Conservation (phyloP, 2,888 invertebrate genomes). For the Stegophylla sp. region DNA sequence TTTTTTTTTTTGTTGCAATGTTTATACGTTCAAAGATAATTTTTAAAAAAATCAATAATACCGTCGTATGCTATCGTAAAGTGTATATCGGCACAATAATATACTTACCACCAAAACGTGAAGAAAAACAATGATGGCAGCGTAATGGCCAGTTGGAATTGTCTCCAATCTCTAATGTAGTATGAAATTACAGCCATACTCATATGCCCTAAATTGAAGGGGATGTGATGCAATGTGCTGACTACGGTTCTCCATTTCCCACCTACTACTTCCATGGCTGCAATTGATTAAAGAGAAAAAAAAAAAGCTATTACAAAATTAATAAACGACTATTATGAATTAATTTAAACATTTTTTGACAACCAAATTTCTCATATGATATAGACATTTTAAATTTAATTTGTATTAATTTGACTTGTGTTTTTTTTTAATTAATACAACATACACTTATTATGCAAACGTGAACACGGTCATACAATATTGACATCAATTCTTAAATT, state of each 20-base stretch:
- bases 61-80: background rate
- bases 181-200: slow-evolving; percentile 72
- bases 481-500: background rate
- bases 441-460: too few relatives aligned
- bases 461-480: too few relatives aligned
- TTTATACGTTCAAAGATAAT: too few relatives aligned
- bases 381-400: too few relatives aligned
- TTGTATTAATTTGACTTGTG: too few relatives aligned
- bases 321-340: background rate
- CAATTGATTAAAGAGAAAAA: slow-evolving; percentile 30
- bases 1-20: too few relatives aligned
- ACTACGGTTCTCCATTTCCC: slow-evolving; percentile 69
- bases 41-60: too few relatives aligned
- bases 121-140: slow-evolving; percentile 70
- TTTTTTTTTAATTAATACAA: too few relatives aligned
- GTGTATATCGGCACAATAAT: too few relatives aligned
- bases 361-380: too few relatives aligned
- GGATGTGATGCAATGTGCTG: slow-evolving; percentile 74
- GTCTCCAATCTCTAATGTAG: slow-evolving; percentile 73
- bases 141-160: slow-evolving; percentile 74
- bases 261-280: slow-evolving; percentile 71
- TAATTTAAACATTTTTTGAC: too few relatives aligned
- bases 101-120: slow-evolving; percentile 64
- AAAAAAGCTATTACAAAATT: too few relatives aligned
- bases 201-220: slow-evolving; percentile 75